Evolutionary conservation across 2,888 invertebrate genomes (phyloP).

Genomic region (Buathra laborator): DNA sequence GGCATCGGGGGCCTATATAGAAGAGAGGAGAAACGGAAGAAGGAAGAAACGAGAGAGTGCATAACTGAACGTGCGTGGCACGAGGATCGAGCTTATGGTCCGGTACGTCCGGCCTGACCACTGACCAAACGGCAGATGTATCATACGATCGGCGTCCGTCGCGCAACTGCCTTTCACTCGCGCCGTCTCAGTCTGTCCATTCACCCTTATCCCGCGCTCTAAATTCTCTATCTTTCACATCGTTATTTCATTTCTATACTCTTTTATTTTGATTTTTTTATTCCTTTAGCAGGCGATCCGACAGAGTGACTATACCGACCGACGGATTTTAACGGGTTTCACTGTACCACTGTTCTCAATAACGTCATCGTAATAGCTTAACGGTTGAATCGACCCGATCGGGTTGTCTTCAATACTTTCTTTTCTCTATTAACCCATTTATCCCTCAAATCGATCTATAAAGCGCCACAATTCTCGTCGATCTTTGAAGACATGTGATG

Average conservation of each 20-base stretch:
- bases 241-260: conserved; percentile 60
- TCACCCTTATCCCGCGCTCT: conserved; percentile 26
- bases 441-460: no score
- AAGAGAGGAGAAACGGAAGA: conserved; percentile 19
- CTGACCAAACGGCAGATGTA: conserved; percentile 70
- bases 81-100: conserved; percentile 55
- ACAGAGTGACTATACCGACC: no score
- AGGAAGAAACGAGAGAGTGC: conserved; percentile 39
- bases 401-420: no score
- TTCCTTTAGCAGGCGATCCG: neutral
- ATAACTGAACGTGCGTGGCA: conserved; percentile 66
- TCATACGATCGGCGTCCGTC: conserved; percentile 66
- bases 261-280: neutral
- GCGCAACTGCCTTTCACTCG: conserved; percentile 63
- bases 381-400: no score
- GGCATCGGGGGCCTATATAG: conserved; percentile 62
- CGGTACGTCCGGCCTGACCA: conserved; percentile 56
- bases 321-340: neutral
- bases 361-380: neutral
- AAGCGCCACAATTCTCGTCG: no score
- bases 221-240: conserved; percentile 27
- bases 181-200: conserved; percentile 18
- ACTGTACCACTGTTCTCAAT: no score
- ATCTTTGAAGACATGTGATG: no score
- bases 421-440: no score